phyloP scores from a whole-genome alignment of 2,888 invertebrate species.

The Torymus texanus region DNA sequence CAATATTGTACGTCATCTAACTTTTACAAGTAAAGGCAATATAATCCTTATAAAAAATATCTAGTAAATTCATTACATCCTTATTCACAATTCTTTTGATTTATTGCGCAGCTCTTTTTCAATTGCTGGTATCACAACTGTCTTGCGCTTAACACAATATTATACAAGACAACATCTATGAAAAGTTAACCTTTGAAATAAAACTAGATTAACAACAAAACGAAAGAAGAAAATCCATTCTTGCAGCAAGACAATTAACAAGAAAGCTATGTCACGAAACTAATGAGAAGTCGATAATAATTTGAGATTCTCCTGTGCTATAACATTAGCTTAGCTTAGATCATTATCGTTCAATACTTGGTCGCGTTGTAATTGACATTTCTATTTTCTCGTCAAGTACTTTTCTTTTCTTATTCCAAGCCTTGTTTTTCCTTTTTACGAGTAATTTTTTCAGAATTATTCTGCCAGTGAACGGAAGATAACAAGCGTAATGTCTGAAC shows the following conservation, averaged over 20 bases:
- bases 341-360: conserved; percentile 29
- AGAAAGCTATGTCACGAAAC: conserved; percentile 24
- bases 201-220: conserved; percentile 35
- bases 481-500: conserved; percentile 38
- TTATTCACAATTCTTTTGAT: too few relatives aligned
- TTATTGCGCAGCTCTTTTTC: too few relatives aligned
- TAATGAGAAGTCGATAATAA: conserved; percentile 43
- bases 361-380: conserved; percentile 44
- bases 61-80: too few relatives aligned
- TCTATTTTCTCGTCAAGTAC: conserved; percentile 40
- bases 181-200: conserved; percentile 31
- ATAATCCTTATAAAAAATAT: too few relatives aligned
- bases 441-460: conserved; percentile 49
- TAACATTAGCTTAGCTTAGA: conserved; percentile 46
- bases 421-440: neutral
- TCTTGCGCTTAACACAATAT: conserved; percentile 5
- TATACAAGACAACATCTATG: neutral
- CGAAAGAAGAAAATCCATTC: neutral
- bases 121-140: neutral
- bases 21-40: too few relatives aligned
- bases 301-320: conserved; percentile 11
- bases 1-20: too few relatives aligned
- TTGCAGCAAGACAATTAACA: neutral
- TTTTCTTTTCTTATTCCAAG: neutral
- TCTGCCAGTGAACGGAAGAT: conserved; percentile 31